These are phyloP conservation scores for Chaetodon trifasciatus DNA, from an alignment of 2,797 vertebrate genomes.

Conservation along the genomic window DNA sequence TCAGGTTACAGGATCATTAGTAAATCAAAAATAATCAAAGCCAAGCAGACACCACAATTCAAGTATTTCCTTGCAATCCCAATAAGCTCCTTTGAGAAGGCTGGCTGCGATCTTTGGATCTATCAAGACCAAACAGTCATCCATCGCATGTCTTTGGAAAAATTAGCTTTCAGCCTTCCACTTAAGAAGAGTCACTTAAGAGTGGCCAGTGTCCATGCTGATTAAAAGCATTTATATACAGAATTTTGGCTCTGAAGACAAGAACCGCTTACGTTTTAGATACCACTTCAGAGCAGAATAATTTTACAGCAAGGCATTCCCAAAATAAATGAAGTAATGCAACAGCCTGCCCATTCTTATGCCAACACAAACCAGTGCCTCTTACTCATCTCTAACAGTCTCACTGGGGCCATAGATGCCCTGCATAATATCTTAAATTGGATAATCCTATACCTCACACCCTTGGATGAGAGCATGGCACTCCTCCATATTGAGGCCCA, in stretches of 20 bases:
- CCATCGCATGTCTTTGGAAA: conserved; percentile 15
- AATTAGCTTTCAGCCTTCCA: neutral
- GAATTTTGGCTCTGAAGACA: conserved; percentile 15
- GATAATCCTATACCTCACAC: conserved; percentile 56
- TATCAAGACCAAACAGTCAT: conserved; percentile 17
- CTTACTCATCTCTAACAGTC: conserved; percentile 47
- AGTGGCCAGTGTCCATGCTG: neutral
- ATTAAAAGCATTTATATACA: conserved; percentile 1
- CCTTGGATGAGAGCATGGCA: conserved; percentile 25
- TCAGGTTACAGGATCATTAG: conserved; percentile 28
- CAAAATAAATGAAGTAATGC: conserved; percentile 32
- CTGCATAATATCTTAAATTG: conserved; percentile 57
- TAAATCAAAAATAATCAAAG: conserved; percentile 54
- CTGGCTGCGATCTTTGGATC: conserved; percentile 11
- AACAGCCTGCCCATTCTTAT: conserved; percentile 1
- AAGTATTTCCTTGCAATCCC: conserved; percentile 28
- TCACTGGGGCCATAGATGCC: conserved; percentile 39
- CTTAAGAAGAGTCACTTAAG: neutral
- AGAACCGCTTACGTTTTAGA: neutral
- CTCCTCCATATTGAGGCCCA: conserved; percentile 31
- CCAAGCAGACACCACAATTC: conserved; percentile 19
- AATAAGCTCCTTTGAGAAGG: conserved; percentile 16
- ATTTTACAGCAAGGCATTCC: conserved; percentile 19
- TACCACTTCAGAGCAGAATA: neutral
- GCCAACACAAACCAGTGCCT: conserved; percentile 47